A percentile compares a stretch with the other conserved stretches of the same genome.
Evolutionary conservation across 2,113 vertebrate species (phyloP).

Genomic region (Oryzias melastigma): DNA sequence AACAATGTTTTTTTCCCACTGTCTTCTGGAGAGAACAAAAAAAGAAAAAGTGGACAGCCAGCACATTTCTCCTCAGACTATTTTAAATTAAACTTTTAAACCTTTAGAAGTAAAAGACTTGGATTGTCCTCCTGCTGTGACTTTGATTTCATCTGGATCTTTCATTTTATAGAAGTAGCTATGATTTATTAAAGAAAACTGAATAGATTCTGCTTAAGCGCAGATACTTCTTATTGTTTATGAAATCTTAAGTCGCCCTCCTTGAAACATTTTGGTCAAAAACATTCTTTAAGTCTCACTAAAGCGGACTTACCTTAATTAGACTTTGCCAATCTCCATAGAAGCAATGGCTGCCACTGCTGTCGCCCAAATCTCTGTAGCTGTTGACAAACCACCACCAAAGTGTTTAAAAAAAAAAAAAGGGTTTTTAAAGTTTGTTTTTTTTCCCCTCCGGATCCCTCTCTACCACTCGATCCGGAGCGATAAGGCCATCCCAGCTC

Average conservation of each 20-base stretch:
- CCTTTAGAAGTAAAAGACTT: conserved; percentile 19
- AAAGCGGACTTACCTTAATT: conserved; percentile 62
- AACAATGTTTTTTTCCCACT: conserved; percentile 24
- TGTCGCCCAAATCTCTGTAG: conserved; percentile 29
- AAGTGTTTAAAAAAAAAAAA: conserved; percentile 11
- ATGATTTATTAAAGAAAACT: conserved; percentile 15
- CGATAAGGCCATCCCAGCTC: conserved; percentile 59
- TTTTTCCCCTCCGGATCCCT: conserved; percentile 25
- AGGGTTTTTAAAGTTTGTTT: conserved; percentile 5
- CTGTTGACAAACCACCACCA: conserved; percentile 33
- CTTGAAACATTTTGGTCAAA: conserved; percentile 32
- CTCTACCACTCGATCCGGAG: conserved; percentile 28
- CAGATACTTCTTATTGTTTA: neutral
- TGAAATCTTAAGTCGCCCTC: conserved; percentile 8
- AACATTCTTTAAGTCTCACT: conserved; percentile 14
- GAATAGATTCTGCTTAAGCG: neutral
- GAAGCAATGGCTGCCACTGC: conserved; percentile 33
- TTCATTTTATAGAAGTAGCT: neutral
- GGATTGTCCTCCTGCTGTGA: conserved; percentile 1
- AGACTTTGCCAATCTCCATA: conserved; percentile 20
- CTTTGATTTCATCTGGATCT: conserved; percentile 9
- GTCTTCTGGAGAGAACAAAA: neutral
- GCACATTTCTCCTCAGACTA: conserved; percentile 15
- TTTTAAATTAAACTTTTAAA: conserved; percentile 23
- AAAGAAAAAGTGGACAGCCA: conserved; percentile 12